A percentile compares a stretch with the other conserved stretches of the same genome.
These are phyloP conservation scores for Gymnoscopelus braueri DNA, from an alignment of 2,797 vertebrate genomes.

Conservation along the genomic window DNA sequence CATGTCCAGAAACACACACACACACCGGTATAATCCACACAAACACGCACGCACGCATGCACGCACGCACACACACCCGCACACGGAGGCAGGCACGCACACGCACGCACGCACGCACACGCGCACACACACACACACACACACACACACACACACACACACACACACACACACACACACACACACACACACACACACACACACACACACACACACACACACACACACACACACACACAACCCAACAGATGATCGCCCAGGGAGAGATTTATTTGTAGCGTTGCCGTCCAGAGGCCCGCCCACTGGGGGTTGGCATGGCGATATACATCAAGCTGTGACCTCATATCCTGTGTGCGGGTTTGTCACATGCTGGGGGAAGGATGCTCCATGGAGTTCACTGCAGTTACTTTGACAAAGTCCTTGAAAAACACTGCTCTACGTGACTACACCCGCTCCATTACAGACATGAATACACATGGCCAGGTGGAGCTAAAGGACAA, in stretches of 20 bases:
- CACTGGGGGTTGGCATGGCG: constrained; percentile 51
- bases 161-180: background rate
- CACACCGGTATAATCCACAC: background rate
- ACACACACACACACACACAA: constrained; percentile 2
- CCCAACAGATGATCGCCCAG: constrained; percentile 33
- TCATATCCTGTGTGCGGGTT: constrained; percentile 59
- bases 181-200: background rate
- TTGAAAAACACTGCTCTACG: constrained; percentile 23
- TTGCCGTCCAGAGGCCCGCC: constrained; percentile 41
- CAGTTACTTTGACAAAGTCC: constrained; percentile 53
- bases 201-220: background rate
- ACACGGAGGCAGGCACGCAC: background rate
- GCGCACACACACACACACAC: background rate
- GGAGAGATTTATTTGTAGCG: constrained; percentile 59
- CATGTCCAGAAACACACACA: background rate
- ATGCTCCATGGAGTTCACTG: background rate
- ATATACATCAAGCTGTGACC: constrained; percentile 58
- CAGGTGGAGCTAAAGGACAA: background rate
- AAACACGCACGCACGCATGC: background rate
- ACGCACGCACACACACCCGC: background rate
- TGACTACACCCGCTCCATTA: background rate
- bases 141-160: background rate
- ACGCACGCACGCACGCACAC: background rate
- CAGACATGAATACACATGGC: background rate
- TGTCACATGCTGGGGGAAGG: constrained; percentile 42